Evolutionary conservation across 2,797 vertebrate species (phyloP).

Genomic region (Pristis pectinata): DNA sequence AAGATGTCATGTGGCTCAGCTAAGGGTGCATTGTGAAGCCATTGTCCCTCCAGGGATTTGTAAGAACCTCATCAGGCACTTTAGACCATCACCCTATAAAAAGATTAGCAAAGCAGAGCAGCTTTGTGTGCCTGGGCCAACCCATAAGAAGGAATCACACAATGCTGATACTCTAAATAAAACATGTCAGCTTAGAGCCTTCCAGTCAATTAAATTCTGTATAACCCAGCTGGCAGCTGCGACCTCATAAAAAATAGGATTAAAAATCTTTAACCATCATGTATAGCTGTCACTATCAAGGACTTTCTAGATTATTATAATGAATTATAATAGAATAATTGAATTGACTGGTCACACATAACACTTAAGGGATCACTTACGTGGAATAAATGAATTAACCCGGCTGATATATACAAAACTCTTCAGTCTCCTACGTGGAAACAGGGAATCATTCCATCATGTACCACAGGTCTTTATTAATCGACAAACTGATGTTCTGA

Average conservation of each 20-base stretch:
- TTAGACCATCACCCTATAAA: not conserved
- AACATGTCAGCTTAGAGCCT: constrained; percentile 25
- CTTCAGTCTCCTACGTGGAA: not conserved
- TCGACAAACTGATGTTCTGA: too few species aligned
- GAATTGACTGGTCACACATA: not conserved
- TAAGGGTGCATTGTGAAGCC: too few species aligned
- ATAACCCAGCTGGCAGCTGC: not conserved
- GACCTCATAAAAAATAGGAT: not conserved
- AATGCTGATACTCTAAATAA: not conserved
- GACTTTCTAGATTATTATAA: constrained; percentile 33
- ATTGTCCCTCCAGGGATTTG: not conserved
- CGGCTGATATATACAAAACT: not conserved
- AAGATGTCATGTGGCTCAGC: not conserved
- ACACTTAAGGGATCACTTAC: not conserved
- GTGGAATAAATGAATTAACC: not conserved
- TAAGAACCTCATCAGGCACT: not conserved
- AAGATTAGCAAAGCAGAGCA: not conserved
- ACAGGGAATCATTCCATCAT: not conserved
- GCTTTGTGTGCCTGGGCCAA: not conserved
- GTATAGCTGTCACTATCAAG: constrained; percentile 32
- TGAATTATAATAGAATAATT: constrained; percentile 23
- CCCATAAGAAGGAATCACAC: not conserved
- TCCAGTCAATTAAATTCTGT: constrained; percentile 28
- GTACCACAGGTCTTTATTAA: not conserved
- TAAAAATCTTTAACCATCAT: constrained; percentile 34